Evolutionary conservation across 1,140 invertebrate species (phyloP).

Genomic region (Macrobrachium rosenbergii): DNA sequence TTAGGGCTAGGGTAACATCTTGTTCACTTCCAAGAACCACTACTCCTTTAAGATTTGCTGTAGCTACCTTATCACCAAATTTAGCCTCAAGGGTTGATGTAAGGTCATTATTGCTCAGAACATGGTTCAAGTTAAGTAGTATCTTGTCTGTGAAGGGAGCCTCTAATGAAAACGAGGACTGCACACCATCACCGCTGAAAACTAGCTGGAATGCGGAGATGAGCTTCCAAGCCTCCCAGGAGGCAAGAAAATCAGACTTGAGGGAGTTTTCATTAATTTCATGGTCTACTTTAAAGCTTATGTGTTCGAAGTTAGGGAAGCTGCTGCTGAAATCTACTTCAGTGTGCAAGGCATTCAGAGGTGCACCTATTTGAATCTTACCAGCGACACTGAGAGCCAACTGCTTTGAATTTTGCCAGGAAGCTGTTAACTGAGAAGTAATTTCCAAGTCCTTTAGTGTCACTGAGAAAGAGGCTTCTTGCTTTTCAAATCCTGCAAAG

Average conservation of each 20-base stretch:
- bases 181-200: background rate
- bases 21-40: background rate
- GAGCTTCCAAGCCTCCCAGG: background rate
- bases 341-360: background rate
- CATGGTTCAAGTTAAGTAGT: background rate
- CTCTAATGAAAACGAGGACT: background rate
- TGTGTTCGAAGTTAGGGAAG: background rate
- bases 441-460: background rate
- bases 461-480: background rate
- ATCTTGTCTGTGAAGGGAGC: conserved; percentile 5
- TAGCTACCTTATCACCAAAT: conserved; percentile 3
- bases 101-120: background rate
- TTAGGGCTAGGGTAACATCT: background rate
- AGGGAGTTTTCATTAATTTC: background rate
- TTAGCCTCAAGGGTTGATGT: background rate
- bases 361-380: background rate
- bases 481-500: background rate
- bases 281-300: background rate
- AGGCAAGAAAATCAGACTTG: background rate
- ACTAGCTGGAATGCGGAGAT: background rate
- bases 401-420: conserved; percentile 7
- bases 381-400: background rate
- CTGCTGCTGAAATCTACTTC: background rate
- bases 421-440: background rate
- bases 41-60: background rate